Evolutionary conservation across 2,113 vertebrate genomes (phyloP).

Genomic region (Sebastes fasciatus): DNA sequence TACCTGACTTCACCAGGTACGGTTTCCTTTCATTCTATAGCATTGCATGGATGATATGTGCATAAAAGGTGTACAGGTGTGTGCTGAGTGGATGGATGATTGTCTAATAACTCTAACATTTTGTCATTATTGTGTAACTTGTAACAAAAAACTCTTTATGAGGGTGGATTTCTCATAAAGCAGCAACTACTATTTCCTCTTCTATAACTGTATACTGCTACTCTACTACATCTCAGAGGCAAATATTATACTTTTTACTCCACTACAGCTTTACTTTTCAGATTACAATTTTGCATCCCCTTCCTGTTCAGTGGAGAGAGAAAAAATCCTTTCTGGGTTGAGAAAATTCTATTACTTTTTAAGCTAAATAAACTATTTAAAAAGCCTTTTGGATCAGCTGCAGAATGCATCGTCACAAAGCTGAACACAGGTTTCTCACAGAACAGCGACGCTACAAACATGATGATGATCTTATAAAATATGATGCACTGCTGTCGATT

Average conservation of each 20-base stretch:
- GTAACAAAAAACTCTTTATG: not conserved
- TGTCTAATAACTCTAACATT: not conserved
- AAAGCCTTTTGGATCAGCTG: too few relatives aligned
- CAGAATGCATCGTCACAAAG: too few relatives aligned
- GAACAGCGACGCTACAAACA: not conserved
- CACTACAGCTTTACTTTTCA: not conserved
- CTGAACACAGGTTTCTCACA: not conserved
- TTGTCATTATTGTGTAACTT: not conserved
- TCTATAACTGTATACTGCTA: not conserved
- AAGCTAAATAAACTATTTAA: too few relatives aligned
- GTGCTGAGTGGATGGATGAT: not conserved
- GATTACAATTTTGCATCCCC: not conserved
- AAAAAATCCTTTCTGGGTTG: too few relatives aligned
- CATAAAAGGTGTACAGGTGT: not conserved
- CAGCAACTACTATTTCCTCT: not conserved
- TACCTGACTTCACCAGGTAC: conserved; percentile 43
- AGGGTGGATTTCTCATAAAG: not conserved
- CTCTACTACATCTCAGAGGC: not conserved
- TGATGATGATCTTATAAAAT: not conserved
- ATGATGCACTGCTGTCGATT: not conserved
- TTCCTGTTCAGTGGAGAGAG: not conserved
- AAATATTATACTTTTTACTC: not conserved
- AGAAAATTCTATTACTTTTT: too few relatives aligned
- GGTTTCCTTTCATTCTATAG: not conserved
- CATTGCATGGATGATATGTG: not conserved